Evolutionary conservation across 2,888 invertebrate genomes (phyloP).

Genomic region (Drosophila mayaguana): DNA sequence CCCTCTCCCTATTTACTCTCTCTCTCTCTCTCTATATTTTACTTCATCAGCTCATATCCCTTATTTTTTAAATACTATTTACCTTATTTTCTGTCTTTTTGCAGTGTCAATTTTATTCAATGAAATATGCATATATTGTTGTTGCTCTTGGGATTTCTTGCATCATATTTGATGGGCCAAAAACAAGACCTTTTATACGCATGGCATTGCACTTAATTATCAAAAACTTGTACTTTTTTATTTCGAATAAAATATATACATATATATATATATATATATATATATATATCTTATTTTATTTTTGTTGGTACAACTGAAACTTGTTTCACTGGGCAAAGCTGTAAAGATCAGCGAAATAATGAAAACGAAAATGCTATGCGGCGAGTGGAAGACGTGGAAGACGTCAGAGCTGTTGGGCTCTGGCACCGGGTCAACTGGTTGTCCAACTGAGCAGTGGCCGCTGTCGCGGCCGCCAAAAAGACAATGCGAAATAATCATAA

Average conservation of each 20-base stretch:
- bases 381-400: slow-evolving; percentile 27
- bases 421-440: slow-evolving; percentile 53
- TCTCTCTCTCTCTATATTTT: neutral
- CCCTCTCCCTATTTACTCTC: neutral
- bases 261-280: neutral
- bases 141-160: neutral
- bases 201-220: slow-evolving; percentile 27
- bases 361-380: slow-evolving; percentile 34
- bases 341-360: slow-evolving; percentile 36
- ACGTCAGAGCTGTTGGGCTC: slow-evolving; percentile 19
- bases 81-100: too few species aligned
- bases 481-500: slow-evolving; percentile 61
- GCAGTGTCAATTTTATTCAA: neutral
- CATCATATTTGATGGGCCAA: slow-evolving; percentile 1
- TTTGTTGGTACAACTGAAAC: slow-evolving; percentile 43
- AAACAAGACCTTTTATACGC: neutral
- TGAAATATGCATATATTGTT: neutral
- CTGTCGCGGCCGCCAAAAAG: slow-evolving; percentile 52
- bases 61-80: neutral
- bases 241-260: neutral
- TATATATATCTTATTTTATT: neutral
- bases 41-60: neutral
- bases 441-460: slow-evolving; percentile 42
- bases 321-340: slow-evolving; percentile 32
- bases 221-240: neutral